Percentiles rank a stretch among this genome's conserved stretches.
These are phyloP conservation scores for Choreutis nemorana DNA, from an alignment of 2,888 invertebrate genomes.

Conservation along the genomic window DNA sequence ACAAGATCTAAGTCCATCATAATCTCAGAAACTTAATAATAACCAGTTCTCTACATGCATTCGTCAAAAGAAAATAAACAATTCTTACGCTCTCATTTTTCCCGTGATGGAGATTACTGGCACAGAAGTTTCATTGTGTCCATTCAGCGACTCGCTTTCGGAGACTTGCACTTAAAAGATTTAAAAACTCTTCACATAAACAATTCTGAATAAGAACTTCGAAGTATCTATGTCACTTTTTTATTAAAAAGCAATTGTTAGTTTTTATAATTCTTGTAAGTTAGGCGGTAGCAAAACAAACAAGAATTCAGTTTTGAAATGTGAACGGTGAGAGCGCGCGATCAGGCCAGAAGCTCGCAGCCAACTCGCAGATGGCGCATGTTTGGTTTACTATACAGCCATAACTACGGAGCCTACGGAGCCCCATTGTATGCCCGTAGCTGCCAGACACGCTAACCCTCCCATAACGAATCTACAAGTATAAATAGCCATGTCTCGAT, in stretches of 20 bases:
- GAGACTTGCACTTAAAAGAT: constrained; percentile 29
- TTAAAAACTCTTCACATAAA: not conserved
- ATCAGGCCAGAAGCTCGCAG: constrained; percentile 51
- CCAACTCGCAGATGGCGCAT: constrained; percentile 45
- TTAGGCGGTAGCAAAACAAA: too few relatives aligned
- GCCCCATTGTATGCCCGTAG: constrained; percentile 44
- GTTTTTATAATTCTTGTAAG: too few relatives aligned
- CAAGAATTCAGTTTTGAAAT: not conserved
- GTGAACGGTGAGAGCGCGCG: constrained; percentile 50
- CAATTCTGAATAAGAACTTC: too few relatives aligned
- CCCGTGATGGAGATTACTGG: constrained; percentile 45
- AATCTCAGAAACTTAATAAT: too few relatives aligned
- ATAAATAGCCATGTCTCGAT: too few relatives aligned
- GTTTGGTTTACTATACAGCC: constrained; percentile 30
- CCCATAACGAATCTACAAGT: too few relatives aligned
- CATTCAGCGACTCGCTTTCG: constrained; percentile 31
- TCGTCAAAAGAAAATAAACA: constrained; percentile 23
- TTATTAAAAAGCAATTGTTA: too few relatives aligned
- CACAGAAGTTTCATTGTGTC: constrained; percentile 43
- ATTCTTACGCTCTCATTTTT: constrained; percentile 62
- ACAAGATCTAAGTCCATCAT: too few relatives aligned
- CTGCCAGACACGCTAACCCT: constrained; percentile 55
- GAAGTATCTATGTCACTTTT: too few relatives aligned
- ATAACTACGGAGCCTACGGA: constrained; percentile 43
- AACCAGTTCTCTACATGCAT: too few relatives aligned